Evolutionary conservation across 1,140 invertebrate species (phyloP).

Genomic region (Drosophila ironensis): DNA sequence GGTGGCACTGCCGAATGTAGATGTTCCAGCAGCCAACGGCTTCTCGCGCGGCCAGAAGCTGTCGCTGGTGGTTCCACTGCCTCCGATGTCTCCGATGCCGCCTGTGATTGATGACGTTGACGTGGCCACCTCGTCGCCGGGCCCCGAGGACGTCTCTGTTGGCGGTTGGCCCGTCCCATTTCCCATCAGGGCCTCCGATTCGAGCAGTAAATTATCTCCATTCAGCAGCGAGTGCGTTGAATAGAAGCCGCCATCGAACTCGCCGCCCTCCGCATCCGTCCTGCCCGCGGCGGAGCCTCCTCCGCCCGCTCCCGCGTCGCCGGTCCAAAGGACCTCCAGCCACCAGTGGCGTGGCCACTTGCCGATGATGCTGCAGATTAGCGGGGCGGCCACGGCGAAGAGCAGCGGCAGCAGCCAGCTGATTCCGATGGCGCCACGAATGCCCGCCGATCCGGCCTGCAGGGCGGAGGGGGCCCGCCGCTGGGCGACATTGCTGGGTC

Average conservation of each 20-base stretch:
- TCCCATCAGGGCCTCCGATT: slow-evolving; percentile 60
- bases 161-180: slow-evolving; percentile 39
- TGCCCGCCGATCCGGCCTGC: slow-evolving; percentile 49
- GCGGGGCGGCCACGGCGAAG: slow-evolving; percentile 75
- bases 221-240: slow-evolving; percentile 63
- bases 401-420: slow-evolving; percentile 80
- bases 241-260: slow-evolving; percentile 51
- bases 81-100: too few species aligned
- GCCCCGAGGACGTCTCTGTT: slow-evolving; percentile 12
- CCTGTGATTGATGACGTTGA: slow-evolving; percentile 65
- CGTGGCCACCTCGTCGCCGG: slow-evolving; percentile 40
- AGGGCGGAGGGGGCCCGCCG: not conserved
- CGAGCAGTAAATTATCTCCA: slow-evolving; percentile 70
- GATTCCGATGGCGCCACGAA: slow-evolving; percentile 79
- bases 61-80: slow-evolving; percentile 5
- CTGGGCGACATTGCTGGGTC: not conserved
- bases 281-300: not conserved
- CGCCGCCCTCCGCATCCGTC: slow-evolving; percentile 1
- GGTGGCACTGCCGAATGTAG: slow-evolving; percentile 8
- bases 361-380: slow-evolving; percentile 81
- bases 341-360: slow-evolving; percentile 81
- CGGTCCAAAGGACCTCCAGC: slow-evolving; percentile 57
- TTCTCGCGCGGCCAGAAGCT: slow-evolving; percentile 14
- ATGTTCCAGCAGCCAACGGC: slow-evolving; percentile 1
- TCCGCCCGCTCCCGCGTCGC: slow-evolving; percentile 11